Evolutionary conservation across 2,113 vertebrate species (phyloP).

Genomic region (Nansenia antarctica): DNA sequence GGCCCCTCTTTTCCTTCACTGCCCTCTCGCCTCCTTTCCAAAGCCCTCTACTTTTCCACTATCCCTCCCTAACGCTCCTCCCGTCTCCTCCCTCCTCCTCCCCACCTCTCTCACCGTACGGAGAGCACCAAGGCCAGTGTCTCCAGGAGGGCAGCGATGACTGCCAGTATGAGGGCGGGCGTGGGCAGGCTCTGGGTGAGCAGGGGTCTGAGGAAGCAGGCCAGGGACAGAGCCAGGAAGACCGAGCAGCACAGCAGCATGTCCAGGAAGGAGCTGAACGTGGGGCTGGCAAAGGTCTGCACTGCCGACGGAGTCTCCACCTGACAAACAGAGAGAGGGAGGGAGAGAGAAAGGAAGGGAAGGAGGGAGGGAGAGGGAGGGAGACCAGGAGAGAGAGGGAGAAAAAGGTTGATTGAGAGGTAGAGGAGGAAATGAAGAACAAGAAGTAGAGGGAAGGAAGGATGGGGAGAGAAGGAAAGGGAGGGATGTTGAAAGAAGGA

Average conservation of each 20-base stretch:
- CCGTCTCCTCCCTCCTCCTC: background rate
- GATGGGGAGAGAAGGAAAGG: background rate
- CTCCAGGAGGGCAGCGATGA: constrained; percentile 80
- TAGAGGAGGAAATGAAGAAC: too few species aligned
- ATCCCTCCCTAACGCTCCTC: background rate
- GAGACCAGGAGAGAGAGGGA: too few species aligned
- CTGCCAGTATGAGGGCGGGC: constrained; percentile 76
- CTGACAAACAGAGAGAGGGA: constrained; percentile 41
- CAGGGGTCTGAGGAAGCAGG: constrained; percentile 88
- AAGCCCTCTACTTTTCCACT: background rate
- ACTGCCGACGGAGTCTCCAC: constrained; percentile 72
- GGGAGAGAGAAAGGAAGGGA: background rate
- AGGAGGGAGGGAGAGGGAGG: background rate
- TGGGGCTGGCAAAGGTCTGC: constrained; percentile 93
- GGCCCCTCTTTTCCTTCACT: background rate
- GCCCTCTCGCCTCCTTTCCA: background rate
- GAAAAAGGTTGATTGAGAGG: background rate
- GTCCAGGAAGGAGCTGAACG: constrained; percentile 93
- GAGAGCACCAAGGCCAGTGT: constrained; percentile 85
- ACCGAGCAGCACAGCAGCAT: constrained; percentile 88
- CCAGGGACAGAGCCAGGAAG: constrained; percentile 88
- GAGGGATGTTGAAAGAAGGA: background rate
- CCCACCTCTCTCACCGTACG: constrained; percentile 78
- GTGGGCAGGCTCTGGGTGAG: constrained; percentile 66
- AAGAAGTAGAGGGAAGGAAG: too few species aligned